Percentiles rank a stretch among this genome's conserved stretches.
These are phyloP conservation scores for Erpobdella octoculata DNA, from an alignment of 2,888 invertebrate genomes.

Conservation along the genomic window DNA sequence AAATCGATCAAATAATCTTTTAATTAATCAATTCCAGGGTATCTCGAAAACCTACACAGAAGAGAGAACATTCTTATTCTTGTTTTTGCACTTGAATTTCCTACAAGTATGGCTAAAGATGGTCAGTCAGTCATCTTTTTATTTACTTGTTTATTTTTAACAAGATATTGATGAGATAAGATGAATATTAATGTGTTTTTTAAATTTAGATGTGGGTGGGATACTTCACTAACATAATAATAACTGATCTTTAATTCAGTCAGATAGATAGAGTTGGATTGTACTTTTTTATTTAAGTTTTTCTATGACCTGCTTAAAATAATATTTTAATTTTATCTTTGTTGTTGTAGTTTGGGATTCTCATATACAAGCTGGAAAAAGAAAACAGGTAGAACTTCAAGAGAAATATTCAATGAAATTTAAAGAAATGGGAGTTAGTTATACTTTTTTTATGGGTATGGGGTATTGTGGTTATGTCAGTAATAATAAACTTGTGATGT, in stretches of 20 bases:
- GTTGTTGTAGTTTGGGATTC: background rate
- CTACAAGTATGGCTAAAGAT: background rate
- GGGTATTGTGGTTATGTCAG: too few relatives aligned
- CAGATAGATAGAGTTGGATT: background rate
- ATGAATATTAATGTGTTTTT: too few relatives aligned
- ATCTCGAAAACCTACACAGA: slow-evolving; percentile 13
- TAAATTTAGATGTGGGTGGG: too few relatives aligned
- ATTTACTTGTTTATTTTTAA: too few relatives aligned
- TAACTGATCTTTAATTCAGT: too few relatives aligned
- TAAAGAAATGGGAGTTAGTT: background rate
- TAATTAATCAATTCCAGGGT: background rate
- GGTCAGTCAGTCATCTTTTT: background rate
- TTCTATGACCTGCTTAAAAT: background rate
- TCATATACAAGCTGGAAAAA: slow-evolving; percentile 12
- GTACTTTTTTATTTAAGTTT: background rate
- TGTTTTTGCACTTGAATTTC: background rate
- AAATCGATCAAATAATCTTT: background rate
- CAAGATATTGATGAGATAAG: too few relatives aligned
- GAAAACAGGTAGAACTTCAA: slow-evolving; percentile 10
- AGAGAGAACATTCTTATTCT: slow-evolving; percentile 5
- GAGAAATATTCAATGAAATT: background rate
- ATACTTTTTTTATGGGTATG: too few relatives aligned
- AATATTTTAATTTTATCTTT: background rate
- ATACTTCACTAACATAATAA: too few relatives aligned
- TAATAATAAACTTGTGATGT: too few relatives aligned